Percentiles rank a stretch among this genome's conserved stretches.
These are phyloP conservation scores for Megaceryle torquata DNA, from an alignment of 2,113 vertebrate genomes.

Conservation along the genomic window DNA sequence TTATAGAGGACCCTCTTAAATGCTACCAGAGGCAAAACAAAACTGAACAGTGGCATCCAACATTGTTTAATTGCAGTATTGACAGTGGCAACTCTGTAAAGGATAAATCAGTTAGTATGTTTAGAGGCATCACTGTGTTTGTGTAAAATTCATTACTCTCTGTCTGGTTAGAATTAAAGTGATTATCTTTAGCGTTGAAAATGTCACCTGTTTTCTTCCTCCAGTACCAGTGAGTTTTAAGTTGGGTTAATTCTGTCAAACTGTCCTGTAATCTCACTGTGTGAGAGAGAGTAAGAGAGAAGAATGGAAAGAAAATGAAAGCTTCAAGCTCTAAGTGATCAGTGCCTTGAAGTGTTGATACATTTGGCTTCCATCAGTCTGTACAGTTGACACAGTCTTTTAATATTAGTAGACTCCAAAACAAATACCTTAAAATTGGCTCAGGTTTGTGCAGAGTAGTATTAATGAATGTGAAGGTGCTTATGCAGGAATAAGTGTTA, in stretches of 20 bases:
- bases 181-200: neutral
- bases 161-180: neutral
- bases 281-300: neutral
- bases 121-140: neutral
- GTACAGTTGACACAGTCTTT: neutral
- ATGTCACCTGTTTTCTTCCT: neutral
- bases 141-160: neutral
- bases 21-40: neutral
- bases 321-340: neutral
- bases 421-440: neutral
- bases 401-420: neutral
- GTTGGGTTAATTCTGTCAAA: neutral
- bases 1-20: neutral
- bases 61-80: slow-evolving; percentile 16
- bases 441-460: neutral
- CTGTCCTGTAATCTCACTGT: neutral
- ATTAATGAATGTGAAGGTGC: neutral
- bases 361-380: neutral
- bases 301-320: neutral
- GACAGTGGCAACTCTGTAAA: neutral
- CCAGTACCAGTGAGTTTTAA: fast-evolving
- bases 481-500: neutral
- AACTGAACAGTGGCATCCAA: neutral
- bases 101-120: slow-evolving; percentile 18
- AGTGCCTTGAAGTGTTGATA: neutral